These are phyloP conservation scores for Aphidius gifuensis DNA, from an alignment of 1,140 invertebrate genomes.

Conservation along the genomic window DNA sequence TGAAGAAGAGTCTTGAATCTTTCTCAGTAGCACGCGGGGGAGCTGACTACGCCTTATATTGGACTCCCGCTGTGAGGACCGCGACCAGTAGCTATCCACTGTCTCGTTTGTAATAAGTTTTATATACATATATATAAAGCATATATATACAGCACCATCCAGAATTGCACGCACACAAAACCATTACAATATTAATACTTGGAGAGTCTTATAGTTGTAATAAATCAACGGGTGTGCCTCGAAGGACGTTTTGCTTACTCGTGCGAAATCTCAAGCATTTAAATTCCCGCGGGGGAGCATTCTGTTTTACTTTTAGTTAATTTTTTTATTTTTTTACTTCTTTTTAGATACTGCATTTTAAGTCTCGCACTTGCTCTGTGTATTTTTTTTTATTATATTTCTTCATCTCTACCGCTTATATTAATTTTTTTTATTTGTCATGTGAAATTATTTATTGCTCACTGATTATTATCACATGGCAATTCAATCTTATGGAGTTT, in stretches of 20 bases:
- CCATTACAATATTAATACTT: constrained; percentile 45
- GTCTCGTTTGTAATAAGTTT: constrained; percentile 52
- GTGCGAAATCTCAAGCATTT: constrained; percentile 1
- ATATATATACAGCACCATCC: constrained; percentile 10
- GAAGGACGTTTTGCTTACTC: constrained; percentile 16
- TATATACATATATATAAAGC: constrained; percentile 28
- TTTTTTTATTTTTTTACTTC: constrained; percentile 21
- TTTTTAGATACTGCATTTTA: not conserved
- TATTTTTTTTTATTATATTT: too few species aligned
- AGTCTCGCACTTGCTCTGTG: too few species aligned
- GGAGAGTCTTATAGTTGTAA: constrained; percentile 25
- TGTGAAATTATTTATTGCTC: too few species aligned
- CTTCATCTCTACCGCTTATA: too few species aligned
- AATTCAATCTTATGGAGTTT: too few species aligned
- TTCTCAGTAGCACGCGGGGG: constrained; percentile 32
- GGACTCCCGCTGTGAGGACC: constrained; percentile 51
- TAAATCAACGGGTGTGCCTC: constrained; percentile 30
- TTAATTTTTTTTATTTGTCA: too few species aligned
- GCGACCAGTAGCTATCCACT: constrained; percentile 55
- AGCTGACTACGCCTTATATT: constrained; percentile 37
- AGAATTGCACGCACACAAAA: constrained; percentile 16
- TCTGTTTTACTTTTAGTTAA: constrained; percentile 8
- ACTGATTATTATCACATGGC: too few species aligned
- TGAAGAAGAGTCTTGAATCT: too few species aligned
- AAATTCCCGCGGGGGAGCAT: constrained; percentile 6